Evolutionary conservation across 23 tunicate genomes (phyloP).

Genomic region (Styela plicata): DNA sequence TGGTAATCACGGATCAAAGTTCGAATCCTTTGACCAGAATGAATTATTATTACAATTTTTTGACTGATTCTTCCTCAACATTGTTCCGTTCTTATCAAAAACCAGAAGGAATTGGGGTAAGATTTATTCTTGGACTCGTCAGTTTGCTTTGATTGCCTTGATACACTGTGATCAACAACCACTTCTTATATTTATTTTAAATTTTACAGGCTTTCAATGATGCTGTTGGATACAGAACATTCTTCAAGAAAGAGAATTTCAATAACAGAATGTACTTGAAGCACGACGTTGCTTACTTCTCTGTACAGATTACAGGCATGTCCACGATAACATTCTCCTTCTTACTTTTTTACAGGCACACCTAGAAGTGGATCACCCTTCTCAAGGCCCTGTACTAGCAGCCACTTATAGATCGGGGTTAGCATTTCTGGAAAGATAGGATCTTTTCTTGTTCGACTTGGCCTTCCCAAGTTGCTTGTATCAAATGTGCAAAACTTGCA

Average conservation of each 20-base stretch:
- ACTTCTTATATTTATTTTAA: neutral
- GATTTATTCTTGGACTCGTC: too few species aligned
- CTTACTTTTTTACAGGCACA: too few species aligned
- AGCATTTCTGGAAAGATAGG: too few species aligned
- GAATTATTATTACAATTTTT: constrained; percentile 40
- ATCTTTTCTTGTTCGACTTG: too few species aligned
- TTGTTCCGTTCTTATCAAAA: constrained; percentile 44
- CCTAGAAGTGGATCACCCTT: too few species aligned
- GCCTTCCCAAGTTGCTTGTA: too few species aligned
- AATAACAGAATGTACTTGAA: constrained; percentile 55
- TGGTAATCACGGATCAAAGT: constrained; percentile 72
- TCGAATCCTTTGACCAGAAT: constrained; percentile 63
- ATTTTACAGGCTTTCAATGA: constrained; percentile 31
- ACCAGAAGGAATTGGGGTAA: constrained; percentile 22
- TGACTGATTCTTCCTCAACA: constrained; percentile 41
- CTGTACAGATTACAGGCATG: constrained; percentile 68
- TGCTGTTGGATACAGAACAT: constrained; percentile 54
- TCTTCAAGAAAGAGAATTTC: constrained; percentile 46
- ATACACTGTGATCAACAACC: neutral
- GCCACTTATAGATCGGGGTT: too few species aligned
- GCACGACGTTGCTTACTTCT: constrained; percentile 50
- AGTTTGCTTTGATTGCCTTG: neutral
- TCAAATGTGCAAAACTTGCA: too few species aligned
- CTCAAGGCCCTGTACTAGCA: too few species aligned
- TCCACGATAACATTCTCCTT: too few species aligned